Conservation (phyloP, 1,140 invertebrate species). For the Sesamia nonagrioides region DNA sequence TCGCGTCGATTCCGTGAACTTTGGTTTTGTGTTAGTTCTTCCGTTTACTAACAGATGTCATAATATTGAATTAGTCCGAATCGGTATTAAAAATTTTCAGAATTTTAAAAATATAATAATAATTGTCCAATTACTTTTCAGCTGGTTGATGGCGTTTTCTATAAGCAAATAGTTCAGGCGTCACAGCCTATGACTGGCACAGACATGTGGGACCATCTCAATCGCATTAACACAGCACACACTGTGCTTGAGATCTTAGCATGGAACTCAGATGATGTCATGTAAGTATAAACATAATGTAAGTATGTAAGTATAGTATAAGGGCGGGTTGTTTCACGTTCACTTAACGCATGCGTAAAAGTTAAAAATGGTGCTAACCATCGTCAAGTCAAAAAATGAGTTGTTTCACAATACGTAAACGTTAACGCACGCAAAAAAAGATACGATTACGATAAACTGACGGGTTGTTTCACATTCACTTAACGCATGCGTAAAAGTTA, state of each 20-base stretch:
- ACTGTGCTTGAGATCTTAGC: constrained; percentile 92
- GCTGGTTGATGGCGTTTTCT: constrained; percentile 74
- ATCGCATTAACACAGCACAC: constrained; percentile 72
- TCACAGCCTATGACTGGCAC: constrained; percentile 51
- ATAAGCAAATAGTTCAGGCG: constrained; percentile 82
- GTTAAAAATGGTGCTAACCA: no score
- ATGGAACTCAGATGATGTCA: constrained; percentile 90
- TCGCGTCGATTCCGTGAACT: not conserved
- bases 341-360: no score
- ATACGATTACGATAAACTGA: no score
- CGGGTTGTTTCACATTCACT: no score
- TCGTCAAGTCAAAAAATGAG: no score
- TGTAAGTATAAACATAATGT: constrained; percentile 64
- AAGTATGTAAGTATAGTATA: no score
- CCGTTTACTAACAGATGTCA: not conserved
- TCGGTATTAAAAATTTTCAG: no score
- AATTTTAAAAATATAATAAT: not conserved
- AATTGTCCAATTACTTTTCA: constrained; percentile 52
- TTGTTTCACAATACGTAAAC: no score
- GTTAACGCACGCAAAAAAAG: no score
- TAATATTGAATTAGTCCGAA: not conserved
- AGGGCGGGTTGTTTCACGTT: no score
- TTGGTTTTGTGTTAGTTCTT: no score
- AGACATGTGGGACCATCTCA: constrained; percentile 63
- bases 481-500: no score